phyloP scores from a whole-genome alignment of 2,888 invertebrate genomes.

The Euspilapteryx auroguttella region DNA sequence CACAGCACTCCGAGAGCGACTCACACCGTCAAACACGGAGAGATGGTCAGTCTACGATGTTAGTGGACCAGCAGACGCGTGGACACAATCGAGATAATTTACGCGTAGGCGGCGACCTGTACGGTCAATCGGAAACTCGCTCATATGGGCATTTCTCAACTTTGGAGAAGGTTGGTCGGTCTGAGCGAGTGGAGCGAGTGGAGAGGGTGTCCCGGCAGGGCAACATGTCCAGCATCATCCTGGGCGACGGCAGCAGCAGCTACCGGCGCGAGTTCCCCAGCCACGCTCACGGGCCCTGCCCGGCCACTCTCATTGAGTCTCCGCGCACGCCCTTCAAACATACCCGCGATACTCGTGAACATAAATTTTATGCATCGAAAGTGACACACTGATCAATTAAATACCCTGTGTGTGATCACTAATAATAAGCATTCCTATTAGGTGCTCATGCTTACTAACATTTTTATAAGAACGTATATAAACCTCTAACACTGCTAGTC shows the following conservation, averaged over 20 bases:
- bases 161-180: constrained; percentile 39
- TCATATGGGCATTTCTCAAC: constrained; percentile 70
- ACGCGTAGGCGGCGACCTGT: constrained; percentile 72
- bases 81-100: constrained; percentile 68
- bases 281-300: constrained; percentile 75
- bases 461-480: background rate
- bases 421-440: constrained; percentile 5
- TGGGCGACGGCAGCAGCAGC: constrained; percentile 70
- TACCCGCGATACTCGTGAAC: constrained; percentile 80
- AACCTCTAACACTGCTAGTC: background rate
- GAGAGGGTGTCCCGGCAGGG: constrained; percentile 65
- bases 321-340: constrained; percentile 80
- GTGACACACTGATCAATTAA: constrained; percentile 30
- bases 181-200: constrained; percentile 52
- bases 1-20: constrained; percentile 52
- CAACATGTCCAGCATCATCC: constrained; percentile 74
- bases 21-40: constrained; percentile 35
- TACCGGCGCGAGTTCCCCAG: constrained; percentile 80
- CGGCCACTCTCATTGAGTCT: constrained; percentile 75
- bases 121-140: constrained; percentile 71
- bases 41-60: constrained; percentile 55
- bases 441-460: background rate
- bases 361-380: constrained; percentile 79
- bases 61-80: constrained; percentile 64
- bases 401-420: background rate